Evolutionary conservation across 37 sponge, comb jelly and placozoan genomes (phyloP).

Genomic region (Agelas oroides): DNA sequence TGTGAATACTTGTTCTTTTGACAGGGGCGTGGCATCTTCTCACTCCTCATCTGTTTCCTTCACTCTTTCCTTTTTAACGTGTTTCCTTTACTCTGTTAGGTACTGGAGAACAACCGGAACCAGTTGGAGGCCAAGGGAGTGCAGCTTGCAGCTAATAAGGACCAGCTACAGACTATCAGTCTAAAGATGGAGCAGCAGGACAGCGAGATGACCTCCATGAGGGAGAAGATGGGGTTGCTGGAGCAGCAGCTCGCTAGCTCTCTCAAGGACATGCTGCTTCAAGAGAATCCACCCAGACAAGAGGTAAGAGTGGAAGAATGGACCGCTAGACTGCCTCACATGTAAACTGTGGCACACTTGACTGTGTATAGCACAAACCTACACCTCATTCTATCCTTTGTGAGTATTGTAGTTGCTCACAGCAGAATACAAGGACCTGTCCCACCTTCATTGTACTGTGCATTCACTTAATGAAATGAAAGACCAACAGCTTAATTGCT

Average conservation of each 20-base stretch:
- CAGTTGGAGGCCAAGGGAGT: conserved; percentile 48
- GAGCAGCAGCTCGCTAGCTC: conserved; percentile 42
- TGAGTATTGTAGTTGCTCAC: too few species aligned
- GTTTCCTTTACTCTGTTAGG: conserved; percentile 1
- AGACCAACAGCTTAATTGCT: too few species aligned
- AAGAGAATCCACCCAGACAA: too few species aligned
- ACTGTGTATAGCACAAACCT: too few species aligned
- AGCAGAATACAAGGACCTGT: too few species aligned
- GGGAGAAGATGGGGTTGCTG: conserved; percentile 20
- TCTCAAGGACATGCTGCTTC: conserved; percentile 18
- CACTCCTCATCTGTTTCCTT: neutral
- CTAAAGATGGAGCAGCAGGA: conserved; percentile 12
- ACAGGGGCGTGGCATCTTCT: too few species aligned
- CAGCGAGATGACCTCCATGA: conserved; percentile 13
- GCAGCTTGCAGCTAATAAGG: conserved; percentile 33
- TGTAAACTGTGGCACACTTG: too few species aligned
- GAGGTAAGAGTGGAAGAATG: neutral
- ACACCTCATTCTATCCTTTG: too few species aligned
- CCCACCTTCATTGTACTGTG: too few species aligned
- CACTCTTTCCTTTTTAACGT: neutral
- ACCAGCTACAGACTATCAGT: conserved; percentile 30
- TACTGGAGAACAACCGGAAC: conserved; percentile 48
- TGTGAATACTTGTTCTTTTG: neutral
- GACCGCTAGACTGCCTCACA: too few species aligned
- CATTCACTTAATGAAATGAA: too few species aligned